Evolutionary conservation across 2,797 vertebrate species (phyloP), one percentile per base, ranked within the genome.

Genomic region (Peromyscus nudipes): DNA sequence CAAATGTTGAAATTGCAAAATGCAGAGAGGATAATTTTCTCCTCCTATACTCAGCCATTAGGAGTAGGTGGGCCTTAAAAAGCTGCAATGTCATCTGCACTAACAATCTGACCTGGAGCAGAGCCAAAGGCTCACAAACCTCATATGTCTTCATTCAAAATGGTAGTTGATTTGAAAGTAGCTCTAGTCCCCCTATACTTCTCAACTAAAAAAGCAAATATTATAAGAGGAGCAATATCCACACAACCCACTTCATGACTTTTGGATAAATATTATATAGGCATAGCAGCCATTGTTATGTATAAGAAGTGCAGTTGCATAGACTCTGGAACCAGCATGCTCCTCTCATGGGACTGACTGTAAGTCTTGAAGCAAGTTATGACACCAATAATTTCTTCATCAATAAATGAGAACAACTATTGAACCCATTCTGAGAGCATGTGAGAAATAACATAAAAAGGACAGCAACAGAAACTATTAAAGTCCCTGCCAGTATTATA

Each of bases 1-100:
- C 94, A 94, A 94, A 49, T 95, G 75, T 97, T 98, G 98, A 97
- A 97, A 89, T 98, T 89, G 76, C 91, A 95, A 97, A 97, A 97
- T 92, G 25, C 89, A 92, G 65, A 97, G 55, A 46, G 83, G n/a
- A 91, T 89, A 16, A 75, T 97, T 97, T 98, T 96, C 98, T 96
- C 76, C 92, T 94, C 75, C 93, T 95, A 29, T 25, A 62, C 65
- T 97, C 92, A 97, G 90, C 65, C 31, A 37, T 93, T 94, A 91
- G 34, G 89, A 97, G 96, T 95, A 97, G 37, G 77, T 55, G 19
- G 10, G 27, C 12, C 86, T 98, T 97, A 92, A 87, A 97, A 98
- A 97, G 90, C 60, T 89, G 6, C 11, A 79, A 13, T 55, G 27
- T 95, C 69, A 90, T 97, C 75, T 37, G 16, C 37, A 13, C 67